Conservation (phyloP, 2,888 invertebrate genomes). For the Phalangium opilio region DNA sequence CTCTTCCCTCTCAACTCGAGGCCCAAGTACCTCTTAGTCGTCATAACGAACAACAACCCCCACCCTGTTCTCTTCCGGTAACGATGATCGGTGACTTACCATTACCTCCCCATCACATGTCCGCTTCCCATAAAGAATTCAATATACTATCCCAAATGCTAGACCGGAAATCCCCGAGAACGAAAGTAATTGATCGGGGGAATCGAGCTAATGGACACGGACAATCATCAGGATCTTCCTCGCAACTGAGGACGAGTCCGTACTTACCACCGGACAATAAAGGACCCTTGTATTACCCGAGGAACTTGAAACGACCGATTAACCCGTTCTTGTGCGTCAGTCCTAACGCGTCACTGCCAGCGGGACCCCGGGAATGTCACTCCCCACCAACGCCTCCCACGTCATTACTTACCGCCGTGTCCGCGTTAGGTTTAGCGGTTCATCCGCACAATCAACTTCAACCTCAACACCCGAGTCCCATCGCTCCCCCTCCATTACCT, state of each 20-base stretch:
- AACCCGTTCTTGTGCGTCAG: slow-evolving; percentile 13
- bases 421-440: slow-evolving; percentile 30
- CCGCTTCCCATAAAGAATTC: slow-evolving; percentile 15
- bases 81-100: too few species aligned
- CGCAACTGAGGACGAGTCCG: slow-evolving; percentile 12
- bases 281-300: slow-evolving; percentile 14
- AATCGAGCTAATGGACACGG: slow-evolving; percentile 17
- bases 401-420: slow-evolving; percentile 26
- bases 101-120: too few species aligned
- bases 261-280: slow-evolving; percentile 15
- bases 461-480: neutral
- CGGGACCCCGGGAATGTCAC: neutral
- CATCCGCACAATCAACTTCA: slow-evolving; percentile 5
- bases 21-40: neutral
- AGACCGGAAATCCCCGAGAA: slow-evolving; percentile 67
- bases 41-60: slow-evolving; percentile 4
- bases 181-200: slow-evolving; percentile 53
- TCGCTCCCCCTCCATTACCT: slow-evolving; percentile 30
- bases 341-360: slow-evolving; percentile 20
- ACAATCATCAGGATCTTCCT: slow-evolving; percentile 10
- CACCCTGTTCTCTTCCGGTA: too few species aligned
- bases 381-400: slow-evolving; percentile 38
- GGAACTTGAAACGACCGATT: slow-evolving; percentile 5
- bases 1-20: too few species aligned
- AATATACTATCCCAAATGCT: slow-evolving; percentile 22